Evolutionary conservation across 2,797 vertebrate species (phyloP).

Genomic region (Oreortyx pictus): DNA sequence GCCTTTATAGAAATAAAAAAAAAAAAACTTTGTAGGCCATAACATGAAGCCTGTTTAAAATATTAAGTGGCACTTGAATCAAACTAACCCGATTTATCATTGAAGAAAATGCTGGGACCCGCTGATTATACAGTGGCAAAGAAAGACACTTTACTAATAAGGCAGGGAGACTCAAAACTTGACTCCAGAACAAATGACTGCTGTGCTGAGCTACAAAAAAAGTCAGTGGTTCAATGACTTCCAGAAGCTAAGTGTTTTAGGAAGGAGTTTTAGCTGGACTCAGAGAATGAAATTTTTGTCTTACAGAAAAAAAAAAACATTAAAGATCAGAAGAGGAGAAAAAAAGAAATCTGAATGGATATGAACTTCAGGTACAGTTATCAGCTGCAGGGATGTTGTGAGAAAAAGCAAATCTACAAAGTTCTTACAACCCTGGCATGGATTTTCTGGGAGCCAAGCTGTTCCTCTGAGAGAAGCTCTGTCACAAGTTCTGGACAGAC

Average conservation of each 20-base stretch:
- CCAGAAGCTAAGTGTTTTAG: not conserved
- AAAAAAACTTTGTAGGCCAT: not conserved
- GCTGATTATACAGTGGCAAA: not conserved
- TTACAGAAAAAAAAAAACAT: not conserved
- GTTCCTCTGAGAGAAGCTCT: not conserved
- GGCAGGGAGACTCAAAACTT: not conserved
- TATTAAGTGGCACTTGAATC: not conserved
- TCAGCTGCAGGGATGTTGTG: not conserved
- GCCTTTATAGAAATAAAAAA: not conserved
- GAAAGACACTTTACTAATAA: not conserved
- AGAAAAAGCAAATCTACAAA: not conserved
- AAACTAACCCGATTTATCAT: not conserved
- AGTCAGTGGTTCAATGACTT: not conserved
- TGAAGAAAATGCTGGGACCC: not conserved
- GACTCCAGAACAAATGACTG: not conserved
- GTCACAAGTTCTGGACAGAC: not conserved
- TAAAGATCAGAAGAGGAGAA: not conserved
- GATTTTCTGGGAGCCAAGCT: not conserved
- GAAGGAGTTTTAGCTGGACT: not conserved
- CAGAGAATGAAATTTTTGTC: not conserved
- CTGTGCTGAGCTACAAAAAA: not conserved
- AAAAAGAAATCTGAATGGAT: not conserved
- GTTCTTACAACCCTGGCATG: not conserved
- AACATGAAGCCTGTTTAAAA: not conserved
- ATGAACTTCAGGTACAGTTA: not conserved